These are phyloP conservation scores for Brachirus orientalis DNA, from an alignment of 2,113 vertebrate species.

Conservation along the genomic window DNA sequence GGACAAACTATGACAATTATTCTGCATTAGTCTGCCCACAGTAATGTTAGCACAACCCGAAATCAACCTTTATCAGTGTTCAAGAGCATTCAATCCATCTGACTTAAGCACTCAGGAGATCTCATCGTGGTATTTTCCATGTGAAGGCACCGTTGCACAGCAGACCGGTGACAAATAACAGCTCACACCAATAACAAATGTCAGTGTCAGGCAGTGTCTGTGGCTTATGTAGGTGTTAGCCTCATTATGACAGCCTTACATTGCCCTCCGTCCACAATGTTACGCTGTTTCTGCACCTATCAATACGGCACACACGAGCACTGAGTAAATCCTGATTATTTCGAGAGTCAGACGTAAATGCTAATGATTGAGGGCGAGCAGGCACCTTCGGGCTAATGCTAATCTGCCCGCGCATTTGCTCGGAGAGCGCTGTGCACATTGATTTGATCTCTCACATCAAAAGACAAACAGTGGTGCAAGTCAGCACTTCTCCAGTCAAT, in stretches of 20 bases:
- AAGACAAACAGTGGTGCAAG: conserved; percentile 99
- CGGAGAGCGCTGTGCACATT: conserved; percentile 92
- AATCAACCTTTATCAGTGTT: conserved; percentile 80
- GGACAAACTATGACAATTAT: conserved; percentile 76
- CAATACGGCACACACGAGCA: conserved; percentile 10
- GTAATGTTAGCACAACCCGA: conserved; percentile 72
- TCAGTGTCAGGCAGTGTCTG: conserved; percentile 65
- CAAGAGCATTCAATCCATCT: conserved; percentile 78
- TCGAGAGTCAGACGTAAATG: conserved; percentile 71
- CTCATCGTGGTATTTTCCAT: conserved; percentile 80
- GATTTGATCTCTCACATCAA: conserved; percentile 99
- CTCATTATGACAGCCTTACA: conserved; percentile 62
- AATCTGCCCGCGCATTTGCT: conserved; percentile 94
- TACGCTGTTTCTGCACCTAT: conserved; percentile 31
- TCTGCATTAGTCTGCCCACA: conserved; percentile 73
- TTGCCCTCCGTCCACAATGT: conserved; percentile 48
- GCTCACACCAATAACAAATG: conserved; percentile 76
- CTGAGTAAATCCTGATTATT: conserved; percentile 78
- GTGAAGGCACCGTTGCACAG: conserved; percentile 79
- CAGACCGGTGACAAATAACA: conserved; percentile 76
- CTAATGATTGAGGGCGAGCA: conserved; percentile 80
- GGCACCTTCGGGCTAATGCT: conserved; percentile 89
- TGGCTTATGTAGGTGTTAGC: conserved; percentile 46
- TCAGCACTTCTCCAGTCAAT: conserved; percentile 99
- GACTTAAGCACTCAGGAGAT: conserved; percentile 78